A percentile compares a stretch with the other conserved stretches of the same genome.
These are phyloP conservation scores for Nipponacmea schrenckii DNA, from an alignment of 2,888 invertebrate species.

Conservation along the genomic window DNA sequence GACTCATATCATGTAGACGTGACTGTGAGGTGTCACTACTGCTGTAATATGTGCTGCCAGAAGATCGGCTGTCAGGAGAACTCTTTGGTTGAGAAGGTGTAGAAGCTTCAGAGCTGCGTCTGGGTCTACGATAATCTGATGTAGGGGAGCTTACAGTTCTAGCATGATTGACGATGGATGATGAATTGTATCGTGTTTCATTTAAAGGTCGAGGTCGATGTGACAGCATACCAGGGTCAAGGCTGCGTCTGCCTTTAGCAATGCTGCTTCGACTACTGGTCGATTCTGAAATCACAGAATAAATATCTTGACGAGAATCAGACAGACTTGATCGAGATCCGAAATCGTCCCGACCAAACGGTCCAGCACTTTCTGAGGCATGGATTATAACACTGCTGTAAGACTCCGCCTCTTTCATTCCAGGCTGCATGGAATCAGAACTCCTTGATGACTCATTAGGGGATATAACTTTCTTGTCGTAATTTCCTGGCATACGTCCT, in stretches of 20 bases:
- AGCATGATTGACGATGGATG: conserved; percentile 14
- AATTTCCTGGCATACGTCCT: conserved; percentile 33
- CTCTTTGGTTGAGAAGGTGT: conserved; percentile 43
- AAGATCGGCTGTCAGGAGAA: conserved; percentile 46
- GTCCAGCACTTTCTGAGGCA: conserved; percentile 45
- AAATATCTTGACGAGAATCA: conserved; percentile 36
- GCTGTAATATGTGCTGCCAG: conserved; percentile 39
- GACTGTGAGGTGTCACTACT: neutral
- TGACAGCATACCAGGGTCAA: conserved; percentile 42
- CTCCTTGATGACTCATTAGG: conserved; percentile 1
- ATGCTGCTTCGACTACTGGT: conserved; percentile 21
- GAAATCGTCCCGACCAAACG: conserved; percentile 51
- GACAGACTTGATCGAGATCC: conserved; percentile 46
- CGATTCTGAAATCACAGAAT: conserved; percentile 28
- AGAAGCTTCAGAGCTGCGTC: conserved; percentile 28
- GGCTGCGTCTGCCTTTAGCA: conserved; percentile 40
- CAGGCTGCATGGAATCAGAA: conserved; percentile 33
- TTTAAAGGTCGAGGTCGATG: neutral
- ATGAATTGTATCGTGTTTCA: conserved; percentile 2
- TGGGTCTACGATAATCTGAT: conserved; percentile 5
- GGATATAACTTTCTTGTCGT: conserved; percentile 13
- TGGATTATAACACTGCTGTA: conserved; percentile 59
- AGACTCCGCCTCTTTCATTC: conserved; percentile 54
- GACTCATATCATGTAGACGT: conserved; percentile 22
- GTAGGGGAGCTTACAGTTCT: conserved; percentile 17